phyloP scores from a whole-genome alignment of 2,113 vertebrate species.

The Malurus alboscapulatus region DNA sequence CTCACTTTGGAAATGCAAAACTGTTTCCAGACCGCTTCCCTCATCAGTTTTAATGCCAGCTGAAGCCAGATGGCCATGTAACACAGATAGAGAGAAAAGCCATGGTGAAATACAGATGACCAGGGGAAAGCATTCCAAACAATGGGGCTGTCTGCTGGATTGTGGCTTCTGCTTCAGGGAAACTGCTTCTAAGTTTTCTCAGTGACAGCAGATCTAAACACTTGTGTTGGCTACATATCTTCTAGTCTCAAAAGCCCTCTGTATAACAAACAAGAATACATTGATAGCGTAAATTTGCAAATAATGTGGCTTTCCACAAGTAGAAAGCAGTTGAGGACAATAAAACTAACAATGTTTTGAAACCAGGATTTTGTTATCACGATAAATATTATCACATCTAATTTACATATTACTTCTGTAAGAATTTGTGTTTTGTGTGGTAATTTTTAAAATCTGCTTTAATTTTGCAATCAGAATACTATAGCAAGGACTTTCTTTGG shows the following conservation, averaged over 20 bases:
- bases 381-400: background rate
- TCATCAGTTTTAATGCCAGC: background rate
- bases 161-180: background rate
- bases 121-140: background rate
- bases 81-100: background rate
- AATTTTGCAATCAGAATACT: background rate
- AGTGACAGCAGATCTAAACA: background rate
- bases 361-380: slow-evolving; percentile 10
- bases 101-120: background rate
- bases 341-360: slow-evolving; percentile 19
- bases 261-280: background rate
- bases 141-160: background rate
- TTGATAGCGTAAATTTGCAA: background rate
- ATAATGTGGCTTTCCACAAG: background rate
- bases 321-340: background rate
- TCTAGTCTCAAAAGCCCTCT: background rate
- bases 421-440: background rate
- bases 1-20: background rate
- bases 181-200: background rate
- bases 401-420: background rate
- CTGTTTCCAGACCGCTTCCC: background rate
- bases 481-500: background rate
- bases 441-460: slow-evolving; percentile 15
- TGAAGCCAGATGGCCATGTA: background rate
- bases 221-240: background rate